Conservation (phyloP, 2,113 vertebrate genomes). For the Brachyhypopomus occidentalis region DNA sequence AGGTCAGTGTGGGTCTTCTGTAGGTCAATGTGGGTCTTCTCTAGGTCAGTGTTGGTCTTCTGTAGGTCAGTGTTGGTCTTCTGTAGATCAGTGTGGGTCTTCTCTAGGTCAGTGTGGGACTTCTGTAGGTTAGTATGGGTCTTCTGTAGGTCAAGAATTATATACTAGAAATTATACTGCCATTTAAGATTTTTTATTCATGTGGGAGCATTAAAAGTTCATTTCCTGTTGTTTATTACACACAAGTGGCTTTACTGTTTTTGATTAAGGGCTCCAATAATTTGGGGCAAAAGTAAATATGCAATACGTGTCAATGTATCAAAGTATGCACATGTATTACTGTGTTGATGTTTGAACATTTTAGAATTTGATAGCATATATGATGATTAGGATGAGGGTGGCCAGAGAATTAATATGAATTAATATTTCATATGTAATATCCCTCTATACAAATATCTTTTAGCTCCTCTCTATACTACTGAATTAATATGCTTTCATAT, state of each 20-base stretch:
- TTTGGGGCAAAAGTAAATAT: not conserved
- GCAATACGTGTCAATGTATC: not conserved
- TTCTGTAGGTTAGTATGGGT: too few species aligned
- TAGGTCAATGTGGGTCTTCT: too few species aligned
- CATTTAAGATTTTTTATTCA: not conserved
- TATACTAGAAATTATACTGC: not conserved
- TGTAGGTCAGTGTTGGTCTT: too few species aligned
- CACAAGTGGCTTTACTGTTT: not conserved
- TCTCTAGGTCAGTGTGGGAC: too few species aligned
- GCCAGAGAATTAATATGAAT: too few species aligned
- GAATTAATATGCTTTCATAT: not conserved
- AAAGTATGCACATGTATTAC: not conserved
- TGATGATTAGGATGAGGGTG: too few species aligned
- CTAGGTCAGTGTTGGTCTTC: too few species aligned
- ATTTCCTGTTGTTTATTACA: not conserved
- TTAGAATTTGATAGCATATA: not conserved
- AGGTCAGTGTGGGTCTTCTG: too few species aligned
- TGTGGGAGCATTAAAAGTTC: not conserved
- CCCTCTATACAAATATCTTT: slow-evolving; percentile 6
- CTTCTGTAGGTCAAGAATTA: too few species aligned
- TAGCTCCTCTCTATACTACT: not conserved
- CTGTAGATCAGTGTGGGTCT: too few species aligned
- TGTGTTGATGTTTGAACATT: not conserved
- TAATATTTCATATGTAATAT: slow-evolving; percentile 9
- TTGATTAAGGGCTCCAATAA: not conserved